A percentile compares a stretch with the other conserved stretches of the same genome.
phyloP scores from a whole-genome alignment of 2,888 invertebrate genomes.

The Drosophila mercatorum region DNA sequence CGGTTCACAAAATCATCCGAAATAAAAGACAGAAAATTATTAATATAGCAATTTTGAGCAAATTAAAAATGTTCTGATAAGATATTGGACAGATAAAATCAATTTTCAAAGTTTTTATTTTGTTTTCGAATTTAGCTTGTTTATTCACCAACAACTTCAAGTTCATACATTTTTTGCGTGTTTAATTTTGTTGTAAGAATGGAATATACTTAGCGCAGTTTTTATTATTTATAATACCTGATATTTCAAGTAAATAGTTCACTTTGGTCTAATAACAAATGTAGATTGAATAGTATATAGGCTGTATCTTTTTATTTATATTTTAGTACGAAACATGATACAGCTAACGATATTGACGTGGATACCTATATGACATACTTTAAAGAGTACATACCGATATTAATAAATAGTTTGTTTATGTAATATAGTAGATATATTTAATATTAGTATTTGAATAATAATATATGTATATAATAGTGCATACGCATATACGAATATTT shows the following conservation, averaged over 20 bases:
- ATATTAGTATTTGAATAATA: background rate
- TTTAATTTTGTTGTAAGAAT: conserved; percentile 43
- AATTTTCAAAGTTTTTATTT: background rate
- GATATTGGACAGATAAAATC: background rate
- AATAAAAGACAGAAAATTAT: no score
- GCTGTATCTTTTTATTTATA: background rate
- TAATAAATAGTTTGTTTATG: conserved; percentile 17
- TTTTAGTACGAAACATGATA: conserved; percentile 2
- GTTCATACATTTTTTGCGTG: conserved; percentile 67
- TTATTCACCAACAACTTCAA: conserved; percentile 79
- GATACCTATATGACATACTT: conserved; percentile 53
- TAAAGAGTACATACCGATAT: conserved; percentile 38
- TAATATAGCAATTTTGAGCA: no score
- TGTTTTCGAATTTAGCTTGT: conserved; percentile 65
- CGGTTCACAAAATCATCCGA: no score
- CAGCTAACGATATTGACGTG: conserved; percentile 3
- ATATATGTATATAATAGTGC: background rate
- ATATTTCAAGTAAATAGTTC: conserved; percentile 26
- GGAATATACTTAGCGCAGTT: conserved; percentile 54
- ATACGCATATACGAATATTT: conserved; percentile 4
- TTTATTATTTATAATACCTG: conserved; percentile 35
- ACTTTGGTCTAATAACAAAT: conserved; percentile 20
- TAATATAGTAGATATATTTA: background rate
- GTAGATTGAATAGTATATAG: conserved; percentile 13
- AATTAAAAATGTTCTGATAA: background rate